Percentiles rank a stretch among this genome's conserved stretches.
phyloP scores from a whole-genome alignment of 1,140 invertebrate species.

The Philotrypesis tridentata region DNA sequence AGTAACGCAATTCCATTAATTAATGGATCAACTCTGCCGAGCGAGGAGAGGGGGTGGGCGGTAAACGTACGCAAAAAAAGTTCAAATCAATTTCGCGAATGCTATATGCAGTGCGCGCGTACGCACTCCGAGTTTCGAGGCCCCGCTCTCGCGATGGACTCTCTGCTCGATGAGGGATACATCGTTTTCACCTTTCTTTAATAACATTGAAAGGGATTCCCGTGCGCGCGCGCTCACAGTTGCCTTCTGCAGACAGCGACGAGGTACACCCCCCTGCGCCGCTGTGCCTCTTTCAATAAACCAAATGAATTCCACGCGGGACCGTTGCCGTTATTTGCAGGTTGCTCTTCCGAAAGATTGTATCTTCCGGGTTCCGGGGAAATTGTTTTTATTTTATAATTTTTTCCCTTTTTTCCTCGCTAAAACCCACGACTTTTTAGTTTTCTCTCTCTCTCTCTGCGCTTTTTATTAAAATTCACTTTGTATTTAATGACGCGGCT shows the following conservation, averaged over 20 bases:
- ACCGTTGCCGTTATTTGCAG: background rate
- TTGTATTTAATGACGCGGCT: background rate
- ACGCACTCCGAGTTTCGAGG: background rate
- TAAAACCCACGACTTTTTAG: too few relatives aligned
- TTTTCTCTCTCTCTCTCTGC: too few relatives aligned
- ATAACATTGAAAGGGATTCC: background rate
- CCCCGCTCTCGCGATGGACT: background rate
- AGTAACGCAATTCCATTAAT: slow-evolving; percentile 31
- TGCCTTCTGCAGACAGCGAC: too few relatives aligned
- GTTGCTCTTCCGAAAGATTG: background rate
- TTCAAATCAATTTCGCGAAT: slow-evolving; percentile 1
- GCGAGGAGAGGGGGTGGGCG: too few relatives aligned
- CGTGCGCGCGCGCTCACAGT: too few relatives aligned
- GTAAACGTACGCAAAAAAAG: background rate
- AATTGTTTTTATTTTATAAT: too few relatives aligned
- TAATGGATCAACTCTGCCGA: slow-evolving; percentile 1
- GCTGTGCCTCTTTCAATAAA: background rate
- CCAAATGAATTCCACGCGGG: background rate
- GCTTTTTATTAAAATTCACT: background rate
- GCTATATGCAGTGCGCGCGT: background rate
- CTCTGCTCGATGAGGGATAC: background rate
- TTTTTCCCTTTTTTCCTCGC: too few relatives aligned
- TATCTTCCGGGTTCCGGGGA: too few relatives aligned
- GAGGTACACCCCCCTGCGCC: background rate
- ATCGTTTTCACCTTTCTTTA: slow-evolving; percentile 4